These are phyloP conservation scores for Cabera pusaria DNA, from an alignment of 2,888 invertebrate species.

Conservation along the genomic window DNA sequence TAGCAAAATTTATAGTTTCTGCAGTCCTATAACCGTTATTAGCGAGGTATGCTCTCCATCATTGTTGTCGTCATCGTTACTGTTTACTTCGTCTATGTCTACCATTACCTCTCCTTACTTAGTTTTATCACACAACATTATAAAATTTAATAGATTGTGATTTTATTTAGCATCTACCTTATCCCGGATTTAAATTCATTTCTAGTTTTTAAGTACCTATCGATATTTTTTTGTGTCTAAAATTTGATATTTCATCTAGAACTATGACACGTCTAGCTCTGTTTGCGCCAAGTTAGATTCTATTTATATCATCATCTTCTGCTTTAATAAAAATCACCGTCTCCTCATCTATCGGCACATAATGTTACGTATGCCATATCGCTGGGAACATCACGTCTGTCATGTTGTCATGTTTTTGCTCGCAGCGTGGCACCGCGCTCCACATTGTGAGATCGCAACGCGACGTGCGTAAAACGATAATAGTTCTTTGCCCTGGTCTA, in stretches of 20 bases:
- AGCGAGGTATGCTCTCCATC: constrained; percentile 39
- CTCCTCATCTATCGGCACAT: constrained; percentile 27
- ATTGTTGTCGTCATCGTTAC: constrained; percentile 36
- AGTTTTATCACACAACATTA: no score
- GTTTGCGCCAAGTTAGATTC: no score
- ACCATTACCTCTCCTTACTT: no score
- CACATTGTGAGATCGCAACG: constrained; percentile 41
- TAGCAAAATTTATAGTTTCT: constrained; percentile 67
- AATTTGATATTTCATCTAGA: no score
- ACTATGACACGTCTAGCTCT: no score
- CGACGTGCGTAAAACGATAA: constrained; percentile 29
- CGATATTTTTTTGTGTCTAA: no score
- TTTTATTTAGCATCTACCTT: no score
- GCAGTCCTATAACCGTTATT: constrained; percentile 54
- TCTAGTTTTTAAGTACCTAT: no score
- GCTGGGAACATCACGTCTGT: constrained; percentile 46
- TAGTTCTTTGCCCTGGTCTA: constrained; percentile 30
- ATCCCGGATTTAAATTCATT: no score
- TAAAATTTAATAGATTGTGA: no score
- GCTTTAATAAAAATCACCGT: background rate
- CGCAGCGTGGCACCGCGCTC: constrained; percentile 41
- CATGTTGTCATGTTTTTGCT: constrained; percentile 50
- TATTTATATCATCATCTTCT: no score
- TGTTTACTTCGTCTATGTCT: constrained; percentile 26
- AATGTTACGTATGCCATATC: constrained; percentile 43